Evolutionary conservation across 2,113 vertebrate genomes (phyloP), one percentile per base, ranked within the genome.

Genomic region (Ptychochromis oligacanthus): DNA sequence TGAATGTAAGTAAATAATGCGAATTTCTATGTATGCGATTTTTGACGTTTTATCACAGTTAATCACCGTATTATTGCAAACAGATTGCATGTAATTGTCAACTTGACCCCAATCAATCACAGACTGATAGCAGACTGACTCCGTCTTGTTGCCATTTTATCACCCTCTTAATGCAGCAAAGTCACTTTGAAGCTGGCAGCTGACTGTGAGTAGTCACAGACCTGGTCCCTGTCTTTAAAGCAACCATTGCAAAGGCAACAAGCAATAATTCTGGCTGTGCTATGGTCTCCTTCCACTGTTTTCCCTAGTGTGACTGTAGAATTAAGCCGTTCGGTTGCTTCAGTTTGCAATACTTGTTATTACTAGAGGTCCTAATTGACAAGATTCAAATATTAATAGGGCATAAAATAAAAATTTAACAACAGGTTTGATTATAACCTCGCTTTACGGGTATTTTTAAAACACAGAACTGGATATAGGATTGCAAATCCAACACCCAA

Each of bases 61-160:
- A 43, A 1, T 67, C 40, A 14, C 43, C 14, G 11, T 12, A 12
- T 40, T 40, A 40, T 40, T 11, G n/a, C n/a, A n/a, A n/a, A 43
- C 62, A 67, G 38, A 43, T 14, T 14, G 43, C 5, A 6, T 46
- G 46, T 49, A 49, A 11, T 15, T 67, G 64, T 22, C 22, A 49
- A 54, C 26, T 26, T 46, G n/a, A 26, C n/a, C 2, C n/a, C 1
- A n/a, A 7, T n/a, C 8, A 54, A 54, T 18, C 1, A 15, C 46
- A 17, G n/a, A 12, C 38, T 40, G 36, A 7, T 6, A 0, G 17
- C 49, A 4, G 18, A 31, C 26, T 31, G 26, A 18, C 0, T 5
- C 59, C 36, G 31, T 62, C 31, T 38, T 62, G 11, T n/a, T n/a
- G n/a, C n/a, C n/a, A n/a, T n/a, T n/a, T n/a, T n/a, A n/a, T n/a